These are phyloP conservation scores for Sminthurides aquaticus DNA, from an alignment of 2,888 invertebrate genomes.

Conservation along the genomic window DNA sequence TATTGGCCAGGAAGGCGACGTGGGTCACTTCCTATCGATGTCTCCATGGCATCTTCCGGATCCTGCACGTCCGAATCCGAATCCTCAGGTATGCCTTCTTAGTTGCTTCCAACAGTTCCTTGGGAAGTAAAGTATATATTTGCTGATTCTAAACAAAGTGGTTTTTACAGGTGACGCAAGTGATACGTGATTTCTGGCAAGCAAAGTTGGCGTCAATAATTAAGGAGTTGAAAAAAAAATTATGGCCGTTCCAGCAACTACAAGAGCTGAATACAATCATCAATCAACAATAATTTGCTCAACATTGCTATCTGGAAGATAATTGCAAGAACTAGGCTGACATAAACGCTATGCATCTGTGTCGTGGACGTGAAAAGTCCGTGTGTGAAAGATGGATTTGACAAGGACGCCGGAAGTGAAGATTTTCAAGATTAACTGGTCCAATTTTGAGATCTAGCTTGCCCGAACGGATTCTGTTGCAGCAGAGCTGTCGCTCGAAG, in stretches of 20 bases:
- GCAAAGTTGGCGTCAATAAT: too few relatives aligned
- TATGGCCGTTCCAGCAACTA: too few relatives aligned
- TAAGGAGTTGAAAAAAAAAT: too few relatives aligned
- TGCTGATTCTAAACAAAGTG: not conserved
- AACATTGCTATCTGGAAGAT: not conserved
- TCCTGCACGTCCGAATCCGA: conserved; percentile 44
- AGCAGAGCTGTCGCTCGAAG: too few relatives aligned
- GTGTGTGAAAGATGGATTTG: too few relatives aligned
- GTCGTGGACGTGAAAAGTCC: too few relatives aligned
- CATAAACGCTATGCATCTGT: not conserved
- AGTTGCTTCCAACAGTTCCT: not conserved
- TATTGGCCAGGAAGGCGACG: conserved; percentile 40
- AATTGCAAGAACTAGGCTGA: not conserved
- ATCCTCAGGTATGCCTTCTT: conserved; percentile 33
- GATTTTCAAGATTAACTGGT: too few relatives aligned
- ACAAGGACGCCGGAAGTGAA: too few relatives aligned
- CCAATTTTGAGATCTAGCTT: too few relatives aligned
- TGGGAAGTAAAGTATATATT: not conserved
- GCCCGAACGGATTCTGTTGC: too few relatives aligned
- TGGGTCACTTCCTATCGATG: conserved; percentile 42
- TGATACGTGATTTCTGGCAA: conserved; percentile 13
- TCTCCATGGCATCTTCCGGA: conserved; percentile 39
- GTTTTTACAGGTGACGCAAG: conserved; percentile 19
- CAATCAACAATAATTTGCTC: not conserved
- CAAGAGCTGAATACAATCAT: not conserved